These are phyloP conservation scores for Zaprionus tsacasi DNA, from an alignment of 1,140 invertebrate genomes.

Conservation along the genomic window DNA sequence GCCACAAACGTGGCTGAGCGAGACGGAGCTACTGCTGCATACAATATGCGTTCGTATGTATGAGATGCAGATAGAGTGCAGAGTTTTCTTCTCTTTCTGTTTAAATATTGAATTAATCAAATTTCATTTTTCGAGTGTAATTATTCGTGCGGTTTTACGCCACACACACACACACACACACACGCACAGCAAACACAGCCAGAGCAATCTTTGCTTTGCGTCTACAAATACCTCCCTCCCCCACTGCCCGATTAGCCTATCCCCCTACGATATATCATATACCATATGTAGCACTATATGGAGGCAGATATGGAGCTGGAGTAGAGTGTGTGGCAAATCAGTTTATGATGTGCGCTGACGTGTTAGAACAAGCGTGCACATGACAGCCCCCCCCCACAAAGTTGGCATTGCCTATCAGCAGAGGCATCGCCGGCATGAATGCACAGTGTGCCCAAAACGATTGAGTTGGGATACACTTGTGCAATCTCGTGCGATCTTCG, in stretches of 20 bases:
- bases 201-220: conserved; percentile 4
- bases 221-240: not conserved
- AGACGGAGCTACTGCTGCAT: not conserved
- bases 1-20: not conserved
- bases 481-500: not conserved
- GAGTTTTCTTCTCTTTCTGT: not conserved
- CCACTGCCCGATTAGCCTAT: not conserved
- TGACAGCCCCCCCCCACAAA: conserved; percentile 10
- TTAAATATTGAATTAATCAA: conserved; percentile 79
- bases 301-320: not conserved
- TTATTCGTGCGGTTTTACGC: conserved; percentile 66
- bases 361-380: not conserved
- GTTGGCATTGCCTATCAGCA: conserved; percentile 16
- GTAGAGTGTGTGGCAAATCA: not conserved
- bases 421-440: conserved; percentile 8
- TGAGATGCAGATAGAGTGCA: conserved; percentile 11
- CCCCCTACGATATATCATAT: not conserved
- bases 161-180: conserved; percentile 23
- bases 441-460: not conserved
- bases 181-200: not conserved
- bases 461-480: not conserved
- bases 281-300: not conserved
- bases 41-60: not conserved
- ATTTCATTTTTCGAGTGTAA: conserved; percentile 67
- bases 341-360: conserved; percentile 15